Base-by-base conservation (phyloP, 2,888 invertebrate species). In the Aphodius granarius region DNA sequence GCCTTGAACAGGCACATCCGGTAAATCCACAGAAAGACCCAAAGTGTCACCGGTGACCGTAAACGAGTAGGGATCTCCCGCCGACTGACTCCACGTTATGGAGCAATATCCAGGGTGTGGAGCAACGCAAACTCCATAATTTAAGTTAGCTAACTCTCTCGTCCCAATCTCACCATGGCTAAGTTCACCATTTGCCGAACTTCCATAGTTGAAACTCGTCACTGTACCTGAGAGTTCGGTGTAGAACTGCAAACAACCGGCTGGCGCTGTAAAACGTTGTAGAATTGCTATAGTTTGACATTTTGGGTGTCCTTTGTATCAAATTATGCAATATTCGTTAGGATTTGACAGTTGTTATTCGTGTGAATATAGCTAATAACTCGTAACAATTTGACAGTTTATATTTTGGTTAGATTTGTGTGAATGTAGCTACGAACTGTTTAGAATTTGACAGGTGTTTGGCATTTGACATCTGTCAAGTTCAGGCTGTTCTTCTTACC, bases 241-340 rank as follows among this genome's bases (percentile, higher is more conserved):
- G 83, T 92, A 92, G 85, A 94, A 95, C 87, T 94, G 94, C 20
- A 95, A 88, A 83, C 95, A 95, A 62, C 95, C 95, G 75, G 91
- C 90, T 0, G 95, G 95, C 15, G 94, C 95, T 92, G 85, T 15
- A 73, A 63, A 66, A 64, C 65, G 15, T 15, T 17, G 15, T 5
- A 68, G 23, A 43, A 18, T 1, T 17, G 1, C 5, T 18, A 2
- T 4, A 19, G 17, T 17, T 65, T 6, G 6, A 17, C 6, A 65
- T 63, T 13, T 63, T 63, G 9, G 19, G 13, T 65, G 0, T 65
- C 19, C 65, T 3, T 15, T 65, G 19, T 5, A 15, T 4, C 65
- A 65, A 65, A 63, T 63, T 63, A 1, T 63, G 16, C 16, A 63
- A 63, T n/a, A n/a, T n/a, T n/a, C n/a, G n/a, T n/a, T n/a, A n/a